Conservation (phyloP, 2,797 vertebrate genomes). For the Coranthus polyacanthus region DNA sequence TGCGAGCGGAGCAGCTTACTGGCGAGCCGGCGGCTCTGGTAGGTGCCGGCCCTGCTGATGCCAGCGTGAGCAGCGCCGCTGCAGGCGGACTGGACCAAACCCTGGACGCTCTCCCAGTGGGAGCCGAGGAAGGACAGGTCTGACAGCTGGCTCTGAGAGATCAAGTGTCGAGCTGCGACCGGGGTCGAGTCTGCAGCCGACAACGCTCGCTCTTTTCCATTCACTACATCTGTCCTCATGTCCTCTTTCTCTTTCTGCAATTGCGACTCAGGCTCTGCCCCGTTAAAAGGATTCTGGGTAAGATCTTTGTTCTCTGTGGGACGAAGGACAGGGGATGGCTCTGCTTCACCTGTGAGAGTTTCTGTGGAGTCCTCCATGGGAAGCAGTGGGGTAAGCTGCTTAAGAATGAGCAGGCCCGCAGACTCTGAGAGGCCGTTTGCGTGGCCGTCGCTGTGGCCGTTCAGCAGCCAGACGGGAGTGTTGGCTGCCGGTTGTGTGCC, state of each 20-base stretch:
- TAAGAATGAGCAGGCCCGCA: constrained; percentile 58
- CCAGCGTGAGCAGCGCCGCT: constrained; percentile 71
- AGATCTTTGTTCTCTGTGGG: constrained; percentile 27
- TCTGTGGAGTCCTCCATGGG: constrained; percentile 84
- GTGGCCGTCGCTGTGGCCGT: constrained; percentile 35
- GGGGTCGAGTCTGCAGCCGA: constrained; percentile 76
- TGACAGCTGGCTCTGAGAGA: constrained; percentile 90
- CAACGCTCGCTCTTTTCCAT: constrained; percentile 47
- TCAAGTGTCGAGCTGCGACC: constrained; percentile 79
- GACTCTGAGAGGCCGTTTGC: constrained; percentile 27
- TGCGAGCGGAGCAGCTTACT: constrained; percentile 86
- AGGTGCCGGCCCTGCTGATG: constrained; percentile 84
- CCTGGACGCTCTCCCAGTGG: constrained; percentile 95
- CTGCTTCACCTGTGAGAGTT: constrained; percentile 80
- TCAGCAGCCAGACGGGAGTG: constrained; percentile 25
- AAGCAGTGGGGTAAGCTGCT: constrained; percentile 50
- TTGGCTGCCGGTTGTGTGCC: constrained; percentile 44
- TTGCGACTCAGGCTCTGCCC: constrained; percentile 37
- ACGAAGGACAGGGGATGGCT: constrained; percentile 19
- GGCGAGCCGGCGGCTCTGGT: constrained; percentile 88
- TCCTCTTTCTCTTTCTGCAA: constrained; percentile 48
- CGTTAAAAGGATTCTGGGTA: constrained; percentile 21
- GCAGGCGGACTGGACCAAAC: constrained; percentile 90
- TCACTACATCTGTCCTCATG: constrained; percentile 58
- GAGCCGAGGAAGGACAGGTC: constrained; percentile 91